These are phyloP conservation scores for Heliothis peltigera DNA, from an alignment of 2,888 invertebrate genomes.

Conservation along the genomic window DNA sequence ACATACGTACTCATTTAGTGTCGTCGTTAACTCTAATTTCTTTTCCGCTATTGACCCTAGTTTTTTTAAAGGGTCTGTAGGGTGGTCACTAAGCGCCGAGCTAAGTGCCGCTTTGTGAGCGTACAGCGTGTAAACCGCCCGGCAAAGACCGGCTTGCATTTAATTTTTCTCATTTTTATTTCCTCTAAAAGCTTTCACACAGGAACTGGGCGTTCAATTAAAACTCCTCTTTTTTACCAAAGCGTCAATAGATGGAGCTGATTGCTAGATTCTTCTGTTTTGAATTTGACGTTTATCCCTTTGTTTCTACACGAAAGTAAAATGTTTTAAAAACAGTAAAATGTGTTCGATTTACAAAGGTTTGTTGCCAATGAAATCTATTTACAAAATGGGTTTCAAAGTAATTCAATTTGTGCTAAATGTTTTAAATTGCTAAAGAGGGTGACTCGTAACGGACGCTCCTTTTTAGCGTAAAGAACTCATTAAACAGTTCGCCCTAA, in stretches of 20 bases:
- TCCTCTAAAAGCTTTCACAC: slow-evolving; percentile 81
- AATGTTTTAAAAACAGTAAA: slow-evolving; percentile 21
- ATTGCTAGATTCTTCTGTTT: slow-evolving; percentile 65
- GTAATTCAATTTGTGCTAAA: slow-evolving; percentile 55
- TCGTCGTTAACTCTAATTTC: slow-evolving; percentile 69
- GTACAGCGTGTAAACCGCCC: slow-evolving; percentile 74
- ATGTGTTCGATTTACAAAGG: slow-evolving; percentile 36
- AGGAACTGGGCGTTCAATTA: slow-evolving; percentile 78
- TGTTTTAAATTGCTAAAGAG: slow-evolving; percentile 52
- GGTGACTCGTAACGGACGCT: slow-evolving; percentile 43
- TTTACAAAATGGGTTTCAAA: slow-evolving; percentile 40
- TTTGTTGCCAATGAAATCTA: slow-evolving; percentile 24
- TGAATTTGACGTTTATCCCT: slow-evolving; percentile 16
- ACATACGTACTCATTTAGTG: slow-evolving; percentile 56
- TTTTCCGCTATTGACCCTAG: slow-evolving; percentile 67
- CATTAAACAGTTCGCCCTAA: slow-evolving; percentile 57
- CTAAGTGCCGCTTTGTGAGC: slow-evolving; percentile 80
- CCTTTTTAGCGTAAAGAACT: slow-evolving; percentile 53
- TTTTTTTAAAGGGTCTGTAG: slow-evolving; percentile 66
- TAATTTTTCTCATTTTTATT: slow-evolving; percentile 73
- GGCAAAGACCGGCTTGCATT: slow-evolving; percentile 73
- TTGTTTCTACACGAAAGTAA: slow-evolving; percentile 6
- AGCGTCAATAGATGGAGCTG: slow-evolving; percentile 68
- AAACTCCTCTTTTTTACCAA: slow-evolving; percentile 70
- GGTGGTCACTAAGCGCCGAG: slow-evolving; percentile 73